A percentile compares a stretch with the other conserved stretches of the same genome.
Evolutionary conservation across 2,888 invertebrate species (phyloP).

Genomic region (Steinernema scapterisci): DNA sequence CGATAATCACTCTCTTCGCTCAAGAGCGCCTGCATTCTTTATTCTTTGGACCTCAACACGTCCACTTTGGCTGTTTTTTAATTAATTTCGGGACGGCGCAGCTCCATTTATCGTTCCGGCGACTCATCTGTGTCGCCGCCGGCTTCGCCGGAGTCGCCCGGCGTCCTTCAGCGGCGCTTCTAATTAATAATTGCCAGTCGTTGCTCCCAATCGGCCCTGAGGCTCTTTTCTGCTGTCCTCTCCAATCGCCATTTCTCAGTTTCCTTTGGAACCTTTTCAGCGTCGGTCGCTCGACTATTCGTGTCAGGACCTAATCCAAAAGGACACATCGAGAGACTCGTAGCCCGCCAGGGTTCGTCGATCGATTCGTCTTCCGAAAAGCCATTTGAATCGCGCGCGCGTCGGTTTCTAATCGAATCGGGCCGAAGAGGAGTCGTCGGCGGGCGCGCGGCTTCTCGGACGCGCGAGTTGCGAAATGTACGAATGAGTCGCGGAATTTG

Average conservation of each 20-base stretch:
- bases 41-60: not conserved
- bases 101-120: slow-evolving; percentile 14
- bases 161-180: not conserved
- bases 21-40: not conserved
- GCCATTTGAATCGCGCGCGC: slow-evolving; percentile 15
- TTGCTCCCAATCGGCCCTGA: slow-evolving; percentile 1
- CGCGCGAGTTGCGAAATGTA: slow-evolving; percentile 25
- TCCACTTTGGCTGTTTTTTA: not conserved
- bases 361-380: not conserved
- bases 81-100: not conserved
- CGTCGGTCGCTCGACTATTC: not conserved
- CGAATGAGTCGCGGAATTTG: not conserved
- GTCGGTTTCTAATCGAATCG: slow-evolving; percentile 29
- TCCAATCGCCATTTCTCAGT: too few species aligned
- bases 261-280: not conserved
- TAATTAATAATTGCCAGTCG: slow-evolving; percentile 29
- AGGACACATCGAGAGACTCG: not conserved
- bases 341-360: not conserved
- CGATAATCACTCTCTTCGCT: not conserved
- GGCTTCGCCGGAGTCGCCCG: not conserved
- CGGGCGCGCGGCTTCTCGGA: slow-evolving; percentile 15
- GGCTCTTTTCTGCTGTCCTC: not conserved
- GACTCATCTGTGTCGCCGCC: not conserved
- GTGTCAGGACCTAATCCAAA: slow-evolving; percentile 17
- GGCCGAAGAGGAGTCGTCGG: not conserved